Conservation (phyloP, 2,113 vertebrate genomes). For the Syrrhaptes paradoxus region DNA sequence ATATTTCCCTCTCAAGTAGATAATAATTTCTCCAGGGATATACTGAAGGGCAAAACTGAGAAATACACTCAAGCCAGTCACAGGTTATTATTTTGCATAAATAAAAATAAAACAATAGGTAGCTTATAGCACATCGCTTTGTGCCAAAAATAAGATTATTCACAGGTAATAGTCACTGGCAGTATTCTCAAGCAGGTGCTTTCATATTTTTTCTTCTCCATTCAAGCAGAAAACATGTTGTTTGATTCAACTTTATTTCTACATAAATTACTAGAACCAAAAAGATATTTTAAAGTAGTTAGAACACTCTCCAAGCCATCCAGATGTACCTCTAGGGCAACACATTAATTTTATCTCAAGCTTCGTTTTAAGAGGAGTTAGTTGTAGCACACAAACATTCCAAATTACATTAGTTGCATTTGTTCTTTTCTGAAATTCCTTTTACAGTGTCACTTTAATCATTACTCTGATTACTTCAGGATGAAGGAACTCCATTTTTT, state of each 20-base stretch:
- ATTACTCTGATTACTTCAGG: neutral
- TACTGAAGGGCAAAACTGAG: neutral
- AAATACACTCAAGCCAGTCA: neutral
- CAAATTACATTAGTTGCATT: neutral
- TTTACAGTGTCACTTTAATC: neutral
- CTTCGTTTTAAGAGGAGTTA: neutral
- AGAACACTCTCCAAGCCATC: neutral
- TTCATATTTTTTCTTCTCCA: neutral
- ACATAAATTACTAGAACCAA: neutral
- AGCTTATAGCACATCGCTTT: neutral
- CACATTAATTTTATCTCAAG: neutral
- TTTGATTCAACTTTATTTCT: neutral
- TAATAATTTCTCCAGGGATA: neutral
- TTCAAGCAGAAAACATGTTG: neutral
- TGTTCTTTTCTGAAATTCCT: neutral
- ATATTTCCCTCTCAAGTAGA: neutral
- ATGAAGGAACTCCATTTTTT: neutral
- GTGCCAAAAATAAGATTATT: neutral
- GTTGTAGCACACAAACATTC: neutral
- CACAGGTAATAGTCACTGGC: neutral
- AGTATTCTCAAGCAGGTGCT: neutral
- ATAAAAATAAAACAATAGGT: neutral
- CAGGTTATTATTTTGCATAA: neutral
- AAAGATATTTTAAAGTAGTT: too few species aligned
- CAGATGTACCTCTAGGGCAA: neutral